Base-by-base conservation (phyloP, 2,888 invertebrate species). In the Drosophila birchii region DNA sequence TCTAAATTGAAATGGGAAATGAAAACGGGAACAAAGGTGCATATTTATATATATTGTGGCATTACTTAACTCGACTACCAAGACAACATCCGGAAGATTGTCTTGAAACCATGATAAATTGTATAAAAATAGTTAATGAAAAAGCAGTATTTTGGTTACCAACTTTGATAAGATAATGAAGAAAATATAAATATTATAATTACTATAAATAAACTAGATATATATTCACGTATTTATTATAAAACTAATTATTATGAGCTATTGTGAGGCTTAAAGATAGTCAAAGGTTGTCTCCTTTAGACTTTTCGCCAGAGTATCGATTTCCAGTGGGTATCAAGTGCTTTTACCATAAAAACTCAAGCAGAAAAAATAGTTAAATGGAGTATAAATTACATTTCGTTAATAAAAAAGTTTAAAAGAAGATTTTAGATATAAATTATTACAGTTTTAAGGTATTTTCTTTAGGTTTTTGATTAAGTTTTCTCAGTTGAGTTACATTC, bases 1-100 rank as follows among this genome's bases (percentile, higher is more conserved):
- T 36, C 51, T 53, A 36, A 36, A 53, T 34, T 53, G 36, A 11
- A 51, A 34, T 51, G 16, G 34, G 34, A 51, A 51, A 44, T 32
- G 29, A 3, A 32, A 49, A 23, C 16, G 36, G 51, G 16, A 20
- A 16, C 51, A 20, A 36, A 36, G 34, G 23, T 53, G 16, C 36
- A 53, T 53, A 11, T 34, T 34, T 20, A 11, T 8, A 14, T 51
- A 20, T 16, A 20, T 20, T 3, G 12, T 34, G 34, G 9, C 5
- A 5, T 34, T 51, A 34, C 34, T 51, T 34, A 51, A 34, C 5
- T 18, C 29, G 5, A 12, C 29, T 29, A 6, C 29, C n/a, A n/a
- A n/a, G 8, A 16, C 38, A 39, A 14, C 38, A 39, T 39, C 9
- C 39, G 39, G 9, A 9, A 29, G 39, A 23, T 41, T 16, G 6